Evolutionary conservation across 53 echinoderm and acorn worm species (phyloP).

Genomic region (Patiria pectinifera): DNA sequence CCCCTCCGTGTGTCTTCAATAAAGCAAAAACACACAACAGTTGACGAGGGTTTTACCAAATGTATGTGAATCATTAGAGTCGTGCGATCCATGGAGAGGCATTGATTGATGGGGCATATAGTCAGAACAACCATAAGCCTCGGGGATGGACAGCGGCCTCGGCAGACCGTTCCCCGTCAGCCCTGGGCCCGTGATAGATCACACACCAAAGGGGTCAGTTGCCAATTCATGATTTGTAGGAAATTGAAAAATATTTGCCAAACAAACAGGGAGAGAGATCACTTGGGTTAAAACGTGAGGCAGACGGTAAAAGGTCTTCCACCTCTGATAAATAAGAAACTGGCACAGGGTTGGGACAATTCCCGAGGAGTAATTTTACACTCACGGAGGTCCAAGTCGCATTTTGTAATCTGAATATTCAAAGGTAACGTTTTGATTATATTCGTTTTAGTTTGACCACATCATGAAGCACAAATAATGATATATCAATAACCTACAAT

Average conservation of each 20-base stretch:
- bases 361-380: too few relatives aligned
- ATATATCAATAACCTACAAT: too few relatives aligned
- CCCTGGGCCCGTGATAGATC: neutral
- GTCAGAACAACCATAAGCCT: neutral
- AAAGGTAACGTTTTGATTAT: too few relatives aligned
- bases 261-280: neutral
- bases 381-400: too few relatives aligned
- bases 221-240: neutral
- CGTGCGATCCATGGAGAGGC: neutral
- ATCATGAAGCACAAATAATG: too few relatives aligned
- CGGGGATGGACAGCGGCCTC: neutral
- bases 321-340: neutral
- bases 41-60: neutral
- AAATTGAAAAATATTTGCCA: neutral
- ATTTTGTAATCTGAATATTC: too few relatives aligned
- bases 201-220: neutral
- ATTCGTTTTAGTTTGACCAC: too few relatives aligned
- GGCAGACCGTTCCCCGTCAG: neutral
- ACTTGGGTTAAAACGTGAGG: neutral
- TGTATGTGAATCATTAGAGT: slow-evolving; percentile 21
- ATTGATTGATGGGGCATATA: neutral
- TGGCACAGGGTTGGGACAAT: too few relatives aligned
- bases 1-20: neutral
- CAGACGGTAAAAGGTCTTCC: neutral
- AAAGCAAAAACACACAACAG: neutral